Base-by-base conservation (phyloP, 37 sponge, comb jelly and placozoan species). In the Haliclona indistincta region DNA sequence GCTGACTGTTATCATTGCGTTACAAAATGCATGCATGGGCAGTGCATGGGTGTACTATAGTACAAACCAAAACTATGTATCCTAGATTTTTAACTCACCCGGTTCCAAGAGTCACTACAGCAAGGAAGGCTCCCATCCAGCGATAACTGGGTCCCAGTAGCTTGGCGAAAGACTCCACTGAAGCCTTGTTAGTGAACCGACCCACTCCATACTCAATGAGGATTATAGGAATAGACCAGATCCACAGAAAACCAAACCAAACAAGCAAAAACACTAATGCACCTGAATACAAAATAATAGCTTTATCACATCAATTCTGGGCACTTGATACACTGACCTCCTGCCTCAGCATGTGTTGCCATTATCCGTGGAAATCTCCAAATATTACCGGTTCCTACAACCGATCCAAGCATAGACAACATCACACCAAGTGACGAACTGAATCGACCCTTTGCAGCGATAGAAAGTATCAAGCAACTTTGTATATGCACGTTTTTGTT, bases 371-470 rank as follows among this genome's bases (percentile, higher is more conserved):
- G 89, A 62, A 81, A 93, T 43, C 93, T 62, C 93, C 93, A 93
- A 20, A 93, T 93, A 55, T 93, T 93, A 7, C 93, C 93, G 34
- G 93, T 93, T 11, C 93, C 93, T 30, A 93, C 93, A 33, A 84
- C 89, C 19, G 71, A 70, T 19, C 93, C 93, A 54, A 93, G 43
- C 60, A 76, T 76, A 36, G 90, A 76, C 22, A 91, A 52, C 5
- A 90, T 53, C 2, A 85, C 91, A 15, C 67, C 81, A 23, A 90
- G 15, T 7, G 87, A 85, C 15, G 91, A 90, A 23, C 78, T 67
- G 38, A 90, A 90, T 23, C 71, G 76, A 22, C 66, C 72, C 91
- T 90, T 54, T 13, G 45, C 23, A 20, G 58, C 22, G 25, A n/a
- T n/a, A n/a, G n/a, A n/a, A n/a, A n/a, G n/a, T n/a, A n/a, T n/a